Percentiles rank a stretch among this genome's conserved stretches.
Conservation (phyloP, 2,113 vertebrate genomes). For the Paracanthobrama guichenoti region DNA sequence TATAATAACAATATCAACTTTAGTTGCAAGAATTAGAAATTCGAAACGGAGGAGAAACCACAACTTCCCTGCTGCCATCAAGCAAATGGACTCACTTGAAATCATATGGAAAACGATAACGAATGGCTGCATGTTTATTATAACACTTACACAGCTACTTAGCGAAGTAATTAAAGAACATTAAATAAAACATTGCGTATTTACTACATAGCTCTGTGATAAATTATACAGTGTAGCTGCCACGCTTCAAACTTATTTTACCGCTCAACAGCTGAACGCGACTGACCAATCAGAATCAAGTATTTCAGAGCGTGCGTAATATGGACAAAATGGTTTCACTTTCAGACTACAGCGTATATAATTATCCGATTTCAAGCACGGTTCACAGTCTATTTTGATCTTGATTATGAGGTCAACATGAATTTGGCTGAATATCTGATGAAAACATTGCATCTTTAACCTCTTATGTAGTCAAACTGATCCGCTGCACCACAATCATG, state of each 20-base stretch:
- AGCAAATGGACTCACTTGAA: too few relatives aligned
- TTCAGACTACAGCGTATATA: background rate
- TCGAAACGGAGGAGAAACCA: background rate
- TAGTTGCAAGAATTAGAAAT: background rate
- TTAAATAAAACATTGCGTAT: too few relatives aligned
- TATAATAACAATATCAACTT: background rate
- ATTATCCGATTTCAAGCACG: background rate
- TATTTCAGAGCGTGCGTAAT: background rate
- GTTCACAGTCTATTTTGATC: background rate
- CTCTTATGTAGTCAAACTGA: background rate
- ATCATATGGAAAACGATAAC: too few relatives aligned
- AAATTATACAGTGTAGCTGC: background rate
- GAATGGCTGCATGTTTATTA: too few relatives aligned
- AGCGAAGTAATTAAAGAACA: too few relatives aligned
- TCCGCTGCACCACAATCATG: background rate
- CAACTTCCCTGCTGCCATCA: background rate
- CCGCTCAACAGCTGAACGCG: background rate
- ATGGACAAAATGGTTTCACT: background rate
- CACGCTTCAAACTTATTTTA: background rate
- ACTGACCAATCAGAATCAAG: background rate
- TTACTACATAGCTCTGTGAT: background rate
- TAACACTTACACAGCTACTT: too few relatives aligned
- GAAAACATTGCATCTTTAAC: background rate
- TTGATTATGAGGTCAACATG: background rate
- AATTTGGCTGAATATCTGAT: too few relatives aligned